Evolutionary conservation across 2,797 vertebrate species (phyloP).

Genomic region (Todus mexicanus): DNA sequence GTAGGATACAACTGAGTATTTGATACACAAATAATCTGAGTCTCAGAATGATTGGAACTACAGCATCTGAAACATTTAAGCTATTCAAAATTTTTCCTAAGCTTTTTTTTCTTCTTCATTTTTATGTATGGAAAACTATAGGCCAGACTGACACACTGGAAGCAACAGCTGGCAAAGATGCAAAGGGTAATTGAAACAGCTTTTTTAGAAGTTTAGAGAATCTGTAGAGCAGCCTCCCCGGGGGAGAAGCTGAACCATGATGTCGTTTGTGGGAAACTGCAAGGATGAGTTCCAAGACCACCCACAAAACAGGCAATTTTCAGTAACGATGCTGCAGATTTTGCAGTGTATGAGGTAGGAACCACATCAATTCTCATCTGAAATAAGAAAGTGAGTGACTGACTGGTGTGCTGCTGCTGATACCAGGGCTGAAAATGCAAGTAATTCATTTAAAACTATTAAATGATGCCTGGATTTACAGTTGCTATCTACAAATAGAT

Average conservation of each 20-base stretch:
- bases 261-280: neutral
- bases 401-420: neutral
- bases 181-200: constrained; percentile 16
- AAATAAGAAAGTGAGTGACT: neutral
- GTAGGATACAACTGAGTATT: neutral
- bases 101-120: neutral
- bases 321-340: neutral
- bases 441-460: neutral
- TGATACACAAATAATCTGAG: neutral
- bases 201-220: neutral
- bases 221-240: neutral
- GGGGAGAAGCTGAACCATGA: neutral
- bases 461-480: neutral
- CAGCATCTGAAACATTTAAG: neutral
- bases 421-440: neutral
- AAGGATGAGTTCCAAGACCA: neutral
- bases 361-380: neutral
- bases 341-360: neutral
- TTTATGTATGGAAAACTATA: neutral
- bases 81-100: neutral
- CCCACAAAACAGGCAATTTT: neutral
- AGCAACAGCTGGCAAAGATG: constrained; percentile 22
- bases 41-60: neutral
- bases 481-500: neutral
- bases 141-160: neutral